Evolutionary conservation across 2,113 vertebrate genomes (phyloP), one percentile per base, ranked within the genome.

Genomic region (Boleophthalmus pectinirostris): DNA sequence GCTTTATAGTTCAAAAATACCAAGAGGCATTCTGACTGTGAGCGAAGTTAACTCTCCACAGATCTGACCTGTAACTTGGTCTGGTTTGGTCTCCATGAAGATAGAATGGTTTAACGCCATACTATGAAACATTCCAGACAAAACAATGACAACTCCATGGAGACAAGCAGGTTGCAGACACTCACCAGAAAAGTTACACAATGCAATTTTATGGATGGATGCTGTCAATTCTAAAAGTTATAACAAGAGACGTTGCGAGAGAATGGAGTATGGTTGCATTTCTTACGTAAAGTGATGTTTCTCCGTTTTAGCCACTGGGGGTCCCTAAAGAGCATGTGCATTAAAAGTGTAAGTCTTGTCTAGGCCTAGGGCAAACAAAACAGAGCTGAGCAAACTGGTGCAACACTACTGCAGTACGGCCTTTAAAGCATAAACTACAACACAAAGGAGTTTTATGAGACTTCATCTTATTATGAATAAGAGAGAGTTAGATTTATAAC

Each of bases 311-410:
- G 65, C 82, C 88, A 89, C 79, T 63, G 86, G 84, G 68, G 81
- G 84, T 84, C 82, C 69, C 79, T 79, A 38, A 23, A 66, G 81
- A 87, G 84, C 53, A 56, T 0, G 14, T 74, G 9, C 74, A 67
- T 70, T 78, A 56, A 38, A 85, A 82, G 73, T 47, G 58, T 51
- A 78, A 82, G 61, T 84, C 81, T 82, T 82, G 61, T 23, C 15
- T 13, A 51, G 65, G 64, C 72, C 68, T 47, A 11, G 12, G 57
- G 73, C 70, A 73, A 38, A 70, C 73, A 61, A 65, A 64, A 5
- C 70, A 79, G 53, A 47, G 29, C 66, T 74, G 53, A 71, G 56
- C 61, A 71, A 70, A 69, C 20, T 86, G 77, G 60, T 82, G 75
- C 77, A 82, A 70, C 49, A 5, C 63, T 77, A 70, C 81, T 72